phyloP scores from a whole-genome alignment of 2,888 invertebrate genomes.

The Trachelus stipa region DNA sequence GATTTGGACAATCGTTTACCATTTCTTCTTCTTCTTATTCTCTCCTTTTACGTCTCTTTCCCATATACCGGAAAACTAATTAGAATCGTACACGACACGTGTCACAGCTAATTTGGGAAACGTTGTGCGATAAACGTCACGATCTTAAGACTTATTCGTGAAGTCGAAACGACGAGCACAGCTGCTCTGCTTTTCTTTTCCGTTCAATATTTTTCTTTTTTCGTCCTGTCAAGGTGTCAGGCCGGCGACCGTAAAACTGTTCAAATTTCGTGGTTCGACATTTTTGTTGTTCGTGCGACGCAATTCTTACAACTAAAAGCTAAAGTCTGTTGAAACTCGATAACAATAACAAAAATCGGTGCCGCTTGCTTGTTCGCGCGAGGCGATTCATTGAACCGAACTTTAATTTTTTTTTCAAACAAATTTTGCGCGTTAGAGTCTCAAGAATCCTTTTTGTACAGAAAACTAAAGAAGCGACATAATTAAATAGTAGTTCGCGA shows the following conservation, averaged over 20 bases:
- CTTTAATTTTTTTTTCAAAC: background rate
- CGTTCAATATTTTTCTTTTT: slow-evolving; percentile 10
- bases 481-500: background rate
- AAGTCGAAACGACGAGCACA: slow-evolving; percentile 18
- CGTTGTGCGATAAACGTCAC: slow-evolving; percentile 14
- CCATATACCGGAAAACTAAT: background rate
- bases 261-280: slow-evolving; percentile 5
- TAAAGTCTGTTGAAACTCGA: background rate
- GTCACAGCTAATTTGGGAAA: slow-evolving; percentile 1
- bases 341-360: background rate
- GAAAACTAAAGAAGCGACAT: background rate
- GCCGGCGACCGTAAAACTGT: slow-evolving; percentile 11
- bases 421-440: background rate
- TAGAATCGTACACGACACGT: background rate
- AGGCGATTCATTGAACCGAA: background rate
- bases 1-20: background rate
- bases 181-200: slow-evolving; percentile 15
- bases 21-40: background rate
- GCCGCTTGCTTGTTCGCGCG: background rate
- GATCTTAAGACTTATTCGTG: slow-evolving; percentile 14
- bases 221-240: slow-evolving; percentile 13
- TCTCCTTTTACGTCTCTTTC: background rate
- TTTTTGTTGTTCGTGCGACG: slow-evolving; percentile 1
- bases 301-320: slow-evolving; percentile 11
- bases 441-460: background rate